Conservation (phyloP, 2,888 invertebrate genomes). For the Globia sparganii region DNA sequence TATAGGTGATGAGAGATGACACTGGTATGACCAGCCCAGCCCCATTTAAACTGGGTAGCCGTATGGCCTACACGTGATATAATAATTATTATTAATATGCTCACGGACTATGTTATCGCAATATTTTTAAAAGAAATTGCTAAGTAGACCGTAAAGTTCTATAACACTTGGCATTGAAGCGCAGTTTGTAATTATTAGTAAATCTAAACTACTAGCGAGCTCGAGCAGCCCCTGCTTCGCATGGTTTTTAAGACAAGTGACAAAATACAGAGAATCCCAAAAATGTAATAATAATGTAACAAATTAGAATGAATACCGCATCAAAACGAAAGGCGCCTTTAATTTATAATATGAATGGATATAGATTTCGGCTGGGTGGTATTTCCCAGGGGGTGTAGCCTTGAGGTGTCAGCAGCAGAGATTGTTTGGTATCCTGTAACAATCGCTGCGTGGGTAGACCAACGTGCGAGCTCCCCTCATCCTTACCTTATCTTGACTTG, state of each 20-base stretch:
- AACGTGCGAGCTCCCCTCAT: background rate
- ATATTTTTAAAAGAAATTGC: conserved; percentile 36
- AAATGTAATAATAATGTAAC: background rate
- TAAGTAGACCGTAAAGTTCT: conserved; percentile 28
- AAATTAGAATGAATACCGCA: background rate
- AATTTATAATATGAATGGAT: background rate
- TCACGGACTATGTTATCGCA: conserved; percentile 27
- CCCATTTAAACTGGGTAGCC: background rate
- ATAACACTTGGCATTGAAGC: conserved; percentile 3
- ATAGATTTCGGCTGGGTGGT: background rate
- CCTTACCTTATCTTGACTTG: background rate
- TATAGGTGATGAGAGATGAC: background rate
- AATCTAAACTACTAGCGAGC: background rate
- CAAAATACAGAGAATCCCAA: background rate
- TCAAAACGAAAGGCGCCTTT: background rate
- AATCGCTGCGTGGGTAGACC: background rate
- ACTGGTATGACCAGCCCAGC: background rate
- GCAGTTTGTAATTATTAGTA: background rate
- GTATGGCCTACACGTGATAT: background rate
- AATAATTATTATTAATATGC: conserved; percentile 16
- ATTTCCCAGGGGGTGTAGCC: background rate
- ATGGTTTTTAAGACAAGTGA: background rate
- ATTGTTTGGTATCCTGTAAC: background rate
- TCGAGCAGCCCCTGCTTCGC: background rate
- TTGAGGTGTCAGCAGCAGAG: background rate